Base-by-base conservation (phyloP, 2,888 invertebrate species). In the Theodoxus fluviatilis region DNA sequence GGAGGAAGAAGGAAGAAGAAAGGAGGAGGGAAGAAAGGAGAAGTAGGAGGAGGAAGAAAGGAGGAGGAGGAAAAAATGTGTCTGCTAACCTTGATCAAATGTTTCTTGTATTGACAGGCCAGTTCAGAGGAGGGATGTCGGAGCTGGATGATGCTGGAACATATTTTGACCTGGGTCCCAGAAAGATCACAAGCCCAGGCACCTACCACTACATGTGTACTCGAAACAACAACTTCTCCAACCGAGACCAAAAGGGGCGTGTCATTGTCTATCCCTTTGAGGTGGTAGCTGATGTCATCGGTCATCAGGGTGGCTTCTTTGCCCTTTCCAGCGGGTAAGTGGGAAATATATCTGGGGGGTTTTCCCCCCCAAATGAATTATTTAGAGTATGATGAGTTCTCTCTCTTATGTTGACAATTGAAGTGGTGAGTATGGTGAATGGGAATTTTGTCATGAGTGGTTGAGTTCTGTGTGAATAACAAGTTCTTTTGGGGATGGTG, bases 181-280 rank as follows among this genome's bases (percentile, higher is more conserved):
- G 80, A 12, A 78, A 83, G 72, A 76, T 86, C 9, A 81, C 79
- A 0, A 71, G 74, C 43, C 68, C 57, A 7, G 76, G 76, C 61
- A 81, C 80, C 1, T 84, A 81, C 73, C 83, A 86, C 66, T 86
- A 83, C 73, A 81, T 87, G 79, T 81, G 82, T 67, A 85, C 86
- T 1, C 78, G 86, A 40, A 87, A 87, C 77, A 87, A 87, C 74
- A 83, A 86, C 76, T 87, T 87, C 77, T 83, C 85, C 4, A 87
- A 86, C 72, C 75, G 87, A 18, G 85, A 85, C 71, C 87, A 87
- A 80, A 87, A 87, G 73, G 87, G 83, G 0, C 74, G 81, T 35
- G 71, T 87, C 18, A 76, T 81, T 28, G 81, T 81, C 2, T 69
- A 73, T 15, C 69, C 75, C 1, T 71, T 72, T 67, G 74, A 72